These are phyloP conservation scores for Baryphthengus martii DNA, from an alignment of 2,113 vertebrate species.

Conservation along the genomic window DNA sequence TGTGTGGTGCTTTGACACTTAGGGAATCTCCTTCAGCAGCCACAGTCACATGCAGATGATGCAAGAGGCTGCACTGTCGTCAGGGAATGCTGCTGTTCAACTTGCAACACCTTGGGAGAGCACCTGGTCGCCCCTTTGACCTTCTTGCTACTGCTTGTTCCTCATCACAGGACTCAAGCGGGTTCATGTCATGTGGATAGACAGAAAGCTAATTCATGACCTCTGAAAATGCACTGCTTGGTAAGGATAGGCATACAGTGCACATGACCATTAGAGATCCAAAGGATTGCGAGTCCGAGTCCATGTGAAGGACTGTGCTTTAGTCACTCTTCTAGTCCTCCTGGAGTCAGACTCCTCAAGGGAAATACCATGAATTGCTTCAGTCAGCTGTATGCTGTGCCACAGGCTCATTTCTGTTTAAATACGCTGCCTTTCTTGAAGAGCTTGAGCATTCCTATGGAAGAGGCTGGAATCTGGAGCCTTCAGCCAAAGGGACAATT, in stretches of 20 bases:
- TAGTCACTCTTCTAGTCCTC: not conserved
- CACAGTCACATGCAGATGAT: fast-evolving
- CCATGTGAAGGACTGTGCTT: not conserved
- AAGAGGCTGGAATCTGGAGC: not conserved
- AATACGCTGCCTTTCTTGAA: not conserved
- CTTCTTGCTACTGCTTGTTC: not conserved
- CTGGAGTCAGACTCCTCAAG: not conserved
- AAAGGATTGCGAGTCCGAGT: fast-evolving
- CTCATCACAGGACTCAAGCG: not conserved
- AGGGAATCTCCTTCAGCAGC: fast-evolving
- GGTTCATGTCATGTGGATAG: not conserved
- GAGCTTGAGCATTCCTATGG: not conserved
- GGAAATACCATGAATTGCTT: not conserved
- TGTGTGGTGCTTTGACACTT: fast-evolving
- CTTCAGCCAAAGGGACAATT: not conserved
- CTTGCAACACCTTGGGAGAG: not conserved
- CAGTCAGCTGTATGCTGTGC: not conserved
- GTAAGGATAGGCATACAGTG: not conserved
- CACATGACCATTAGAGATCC: not conserved
- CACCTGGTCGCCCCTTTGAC: fast-evolving
- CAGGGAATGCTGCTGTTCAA: fast-evolving
- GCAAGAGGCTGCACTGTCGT: not conserved
- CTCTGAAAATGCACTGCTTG: not conserved
- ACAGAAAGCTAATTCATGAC: not conserved
- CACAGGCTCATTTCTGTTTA: not conserved